phyloP scores from a whole-genome alignment of 1,140 invertebrate species.

The Neoseiulus cucumeris region DNA sequence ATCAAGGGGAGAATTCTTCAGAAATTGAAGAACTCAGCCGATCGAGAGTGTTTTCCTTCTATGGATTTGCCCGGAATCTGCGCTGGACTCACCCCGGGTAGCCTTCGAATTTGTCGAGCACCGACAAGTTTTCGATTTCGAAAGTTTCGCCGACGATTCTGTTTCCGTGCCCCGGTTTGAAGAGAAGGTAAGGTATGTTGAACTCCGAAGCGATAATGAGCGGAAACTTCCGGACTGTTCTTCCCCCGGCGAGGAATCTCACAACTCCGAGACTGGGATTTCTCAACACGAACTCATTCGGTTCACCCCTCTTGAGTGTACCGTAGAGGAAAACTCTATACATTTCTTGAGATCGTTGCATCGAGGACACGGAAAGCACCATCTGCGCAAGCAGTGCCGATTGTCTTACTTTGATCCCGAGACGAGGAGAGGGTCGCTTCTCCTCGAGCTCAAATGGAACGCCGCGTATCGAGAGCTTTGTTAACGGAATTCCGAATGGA shows the following conservation, averaged over 20 bases:
- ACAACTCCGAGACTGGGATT: conserved; percentile 42
- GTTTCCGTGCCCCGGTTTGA: conserved; percentile 41
- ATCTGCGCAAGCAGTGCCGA: too few relatives aligned
- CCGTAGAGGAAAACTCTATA: conserved; percentile 67
- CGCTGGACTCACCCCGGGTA: conserved; percentile 48
- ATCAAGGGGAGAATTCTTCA: too few relatives aligned
- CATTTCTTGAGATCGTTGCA: too few relatives aligned
- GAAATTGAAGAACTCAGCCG: too few relatives aligned
- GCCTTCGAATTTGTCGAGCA: conserved; percentile 62
- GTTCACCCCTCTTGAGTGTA: conserved; percentile 62
- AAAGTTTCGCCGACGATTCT: conserved; percentile 55
- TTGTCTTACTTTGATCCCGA: too few relatives aligned
- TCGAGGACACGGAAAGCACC: too few relatives aligned
- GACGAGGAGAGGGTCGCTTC: too few relatives aligned
- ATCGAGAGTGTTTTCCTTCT: too few relatives aligned
- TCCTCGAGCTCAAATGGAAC: too few relatives aligned
- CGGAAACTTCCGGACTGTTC: conserved; percentile 48
- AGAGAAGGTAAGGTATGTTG: conserved; percentile 67
- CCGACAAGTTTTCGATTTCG: conserved; percentile 51
- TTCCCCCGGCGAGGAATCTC: conserved; percentile 44
- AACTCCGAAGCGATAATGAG: conserved; percentile 66
- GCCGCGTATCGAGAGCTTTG: too few relatives aligned
- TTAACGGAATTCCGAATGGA: too few relatives aligned
- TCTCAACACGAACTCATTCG: conserved; percentile 53
- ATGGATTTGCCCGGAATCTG: too few relatives aligned